Base-by-base conservation (phyloP, 2,888 invertebrate genomes). In the Clivina fossor region DNA sequence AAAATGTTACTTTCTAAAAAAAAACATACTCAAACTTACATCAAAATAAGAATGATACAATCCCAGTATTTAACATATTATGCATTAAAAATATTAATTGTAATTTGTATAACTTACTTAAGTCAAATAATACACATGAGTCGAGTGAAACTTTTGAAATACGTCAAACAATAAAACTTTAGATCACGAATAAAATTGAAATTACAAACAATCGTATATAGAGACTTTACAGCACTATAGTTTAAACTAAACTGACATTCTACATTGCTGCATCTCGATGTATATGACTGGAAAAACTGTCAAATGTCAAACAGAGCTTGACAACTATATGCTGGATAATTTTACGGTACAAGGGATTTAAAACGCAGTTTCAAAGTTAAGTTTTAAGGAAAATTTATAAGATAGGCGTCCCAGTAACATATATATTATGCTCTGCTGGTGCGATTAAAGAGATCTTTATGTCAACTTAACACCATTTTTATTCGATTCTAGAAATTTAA, bases 291-390 rank as follows among this genome's bases (percentile, higher is more conserved):
- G 26, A 9, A 24, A 24, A 33, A 22, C 37, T 35, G n/a, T 37
- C 8, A 24, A 24, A 33, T 48, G 48, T 48, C 35, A 48, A 48
- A 33, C 48, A 48, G 48, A 48, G 48, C 48, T 48, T 33, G 37
- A 48, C 33, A 48, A 48, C 26, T n/a, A 48, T 35, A 48, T 30
- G 37, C 4, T 33, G 48, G 20, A 7, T 37, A 48, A 48, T 48
- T 48, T 48, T 33, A 48, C 37, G 48, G 22, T 19, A 13, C 28
- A 18, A 30, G 30, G 20, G n/a, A n/a, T 5, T 19, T 30, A 44
- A 32, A 44, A 30, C 26, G 13, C 15, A 7, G 13, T n/a, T n/a
- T 30, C 30, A 30, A 11, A 11, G 13, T 30, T 9, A 9, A 11
- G 30, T 11, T 30, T 13, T 30, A 30, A 30, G 30, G 30, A 30